Base-by-base conservation (phyloP, 2,797 vertebrate genomes). In the Petrocephalus schoutedeni region DNA sequence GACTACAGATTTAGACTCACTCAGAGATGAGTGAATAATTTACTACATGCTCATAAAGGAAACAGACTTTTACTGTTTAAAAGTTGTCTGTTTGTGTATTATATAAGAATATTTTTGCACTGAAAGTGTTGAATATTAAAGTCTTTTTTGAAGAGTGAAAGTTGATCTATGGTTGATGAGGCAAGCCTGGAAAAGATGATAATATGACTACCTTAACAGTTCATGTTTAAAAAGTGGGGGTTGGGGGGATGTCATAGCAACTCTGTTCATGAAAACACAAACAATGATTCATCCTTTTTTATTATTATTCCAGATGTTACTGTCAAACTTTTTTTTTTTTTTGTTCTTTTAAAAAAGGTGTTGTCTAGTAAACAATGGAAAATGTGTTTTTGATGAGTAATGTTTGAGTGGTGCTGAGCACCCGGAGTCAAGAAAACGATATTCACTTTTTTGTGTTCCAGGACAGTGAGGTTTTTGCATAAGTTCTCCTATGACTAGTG, bases 221-320 rank as follows among this genome's bases (percentile, higher is more conserved):
- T 54, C n/a, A 57, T n/a, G 21, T 71, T 77, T 67, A 59, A 85
- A 80, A 77, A 53, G 21, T 16, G 49, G 57, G 28, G 51, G 21
- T 9, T 28, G 28, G 21, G 59, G 59, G 19, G 57, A 90, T 88
- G 49, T 92, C 87, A 93, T 93, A 91, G 92, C 54, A 89, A 95
- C 93, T 57, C 77, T 54, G 82, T 86, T 89, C 88, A 87, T 88
- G 89, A 53, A 61, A 61, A 64, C 41, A 67, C 58, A 49, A 19
- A 67, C 59, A 88, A 83, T 61, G 58, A 85, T 28, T 49, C 8
- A 61, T 56, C 45, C 74, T 80, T 80, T 49, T 19, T 77, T 19
- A 57, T 12, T 57, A 57, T 57, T 77, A n/a, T 49, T 67, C 58
- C 28, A 36, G 45, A 28, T 84, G 87, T 67, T 85, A 12, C 77